Base-by-base conservation (phyloP, 2,113 vertebrate genomes). In the Pagrus major region DNA sequence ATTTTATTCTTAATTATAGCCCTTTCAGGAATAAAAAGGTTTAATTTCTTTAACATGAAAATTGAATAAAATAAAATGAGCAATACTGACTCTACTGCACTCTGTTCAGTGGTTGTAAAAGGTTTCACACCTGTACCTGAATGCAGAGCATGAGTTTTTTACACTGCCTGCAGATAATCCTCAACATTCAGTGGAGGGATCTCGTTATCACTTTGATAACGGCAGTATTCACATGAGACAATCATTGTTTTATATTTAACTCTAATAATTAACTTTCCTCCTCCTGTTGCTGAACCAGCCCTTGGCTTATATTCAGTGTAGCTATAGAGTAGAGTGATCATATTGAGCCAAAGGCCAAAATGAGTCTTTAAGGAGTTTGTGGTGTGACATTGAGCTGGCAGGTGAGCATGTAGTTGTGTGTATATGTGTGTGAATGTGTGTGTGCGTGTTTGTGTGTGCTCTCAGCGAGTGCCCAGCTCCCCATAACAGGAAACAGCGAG, bases 401-500 rank as follows among this genome's bases (percentile, higher is more conserved):
- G 84, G 82, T 90, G 78, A 78, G 33, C 52, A 12, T 54, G 63
- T 29, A 63, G 65, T 58, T 20, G 27, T 68, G 56, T 68, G 27
- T 72, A 9, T 69, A 31, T 55, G 55, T 35, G 11, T 74, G 21
- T 69, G 75, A 75, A 56, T 60, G 60, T 71, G 35, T 59, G 59
- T 35, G 6, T 76, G 67, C 51, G 42, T 41, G 52, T 46, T 27
- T 31, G 39, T n/a, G 25, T 39, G 16, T 7, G 7, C 56, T 70
- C 42, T 11, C 27, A 84, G 49, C 61, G 21, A 78, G 78, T 59
- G 15, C 41, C 67, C 69, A 61, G 58, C 84, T 88, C 83, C 89
- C 84, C 90, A 91, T 90, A 90, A 93, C 93, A 94, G 93, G 93
- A 93, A 93, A 74, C 80, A 5, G 79, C 37, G 71, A 91, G 93